A percentile compares a stretch with the other conserved stretches of the same genome.
These are phyloP conservation scores for Gadopsis marmoratus DNA, from an alignment of 2,797 vertebrate genomes.

Conservation along the genomic window DNA sequence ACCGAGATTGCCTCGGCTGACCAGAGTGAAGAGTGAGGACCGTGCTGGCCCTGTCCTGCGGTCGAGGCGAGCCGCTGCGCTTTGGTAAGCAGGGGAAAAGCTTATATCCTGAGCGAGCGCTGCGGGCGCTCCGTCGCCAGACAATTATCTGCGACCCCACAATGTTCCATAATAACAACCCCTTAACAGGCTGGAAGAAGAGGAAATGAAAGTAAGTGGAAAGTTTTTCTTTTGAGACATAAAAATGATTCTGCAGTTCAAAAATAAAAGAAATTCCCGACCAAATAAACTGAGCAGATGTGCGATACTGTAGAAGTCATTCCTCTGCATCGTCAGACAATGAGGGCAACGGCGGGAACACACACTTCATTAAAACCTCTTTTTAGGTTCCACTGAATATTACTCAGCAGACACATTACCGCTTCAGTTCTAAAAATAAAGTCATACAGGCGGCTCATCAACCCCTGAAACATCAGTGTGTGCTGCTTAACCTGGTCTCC, in stretches of 20 bases:
- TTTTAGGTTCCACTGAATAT: constrained; percentile 40
- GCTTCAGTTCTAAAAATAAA: constrained; percentile 1
- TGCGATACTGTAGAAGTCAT: constrained; percentile 53
- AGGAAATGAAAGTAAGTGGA: constrained; percentile 71
- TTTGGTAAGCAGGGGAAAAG: constrained; percentile 70
- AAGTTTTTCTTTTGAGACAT: constrained; percentile 42
- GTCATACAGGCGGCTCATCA: constrained; percentile 17
- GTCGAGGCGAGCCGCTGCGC: constrained; percentile 51
- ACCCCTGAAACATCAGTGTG: constrained; percentile 29
- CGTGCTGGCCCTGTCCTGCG: constrained; percentile 52
- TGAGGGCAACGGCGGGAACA: constrained; percentile 55
- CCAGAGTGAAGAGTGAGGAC: constrained; percentile 63
- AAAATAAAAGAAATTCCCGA: constrained; percentile 62
- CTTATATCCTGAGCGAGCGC: constrained; percentile 63
- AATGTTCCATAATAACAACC: constrained; percentile 76
- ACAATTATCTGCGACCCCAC: constrained; percentile 71
- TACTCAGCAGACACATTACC: constrained; percentile 19
- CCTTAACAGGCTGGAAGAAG: constrained; percentile 34
- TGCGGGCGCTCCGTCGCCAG: constrained; percentile 59
- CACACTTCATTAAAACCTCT: constrained; percentile 59
- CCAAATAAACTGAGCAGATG: constrained; percentile 58
- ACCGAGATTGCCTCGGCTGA: constrained; percentile 65
- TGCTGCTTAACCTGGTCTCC: constrained; percentile 28
- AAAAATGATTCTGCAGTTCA: constrained; percentile 61
- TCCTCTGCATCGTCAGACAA: constrained; percentile 56